Evolutionary conservation across 2,888 invertebrate species (phyloP).

Genomic region (Eumerus sabulonum): DNA sequence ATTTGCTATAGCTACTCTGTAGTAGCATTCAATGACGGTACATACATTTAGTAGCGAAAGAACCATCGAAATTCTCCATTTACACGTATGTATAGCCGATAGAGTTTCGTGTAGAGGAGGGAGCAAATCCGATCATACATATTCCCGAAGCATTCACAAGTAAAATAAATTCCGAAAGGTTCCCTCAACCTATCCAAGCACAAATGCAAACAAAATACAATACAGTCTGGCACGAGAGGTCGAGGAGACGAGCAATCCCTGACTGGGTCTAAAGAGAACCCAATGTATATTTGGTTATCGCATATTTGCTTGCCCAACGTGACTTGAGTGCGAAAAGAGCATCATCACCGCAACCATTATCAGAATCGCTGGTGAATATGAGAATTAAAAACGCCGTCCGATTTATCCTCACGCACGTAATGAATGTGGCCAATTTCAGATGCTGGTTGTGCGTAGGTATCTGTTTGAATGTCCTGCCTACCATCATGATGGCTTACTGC

Average conservation of each 20-base stretch:
- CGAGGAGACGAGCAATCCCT: background rate
- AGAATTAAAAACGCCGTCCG: constrained; percentile 64
- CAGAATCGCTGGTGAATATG: constrained; percentile 45
- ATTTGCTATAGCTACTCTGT: background rate
- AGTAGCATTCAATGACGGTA: background rate
- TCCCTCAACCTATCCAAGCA: no score
- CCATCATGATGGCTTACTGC: no score
- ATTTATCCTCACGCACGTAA: constrained; percentile 68
- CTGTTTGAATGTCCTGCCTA: constrained; percentile 28
- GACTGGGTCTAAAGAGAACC: constrained; percentile 2
- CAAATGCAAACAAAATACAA: no score
- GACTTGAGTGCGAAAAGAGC: constrained; percentile 60
- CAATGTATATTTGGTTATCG: constrained; percentile 60
- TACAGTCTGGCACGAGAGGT: background rate
- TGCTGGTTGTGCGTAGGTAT: constrained; percentile 43
- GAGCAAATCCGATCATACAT: constrained; percentile 56
- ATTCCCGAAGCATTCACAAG: constrained; percentile 52
- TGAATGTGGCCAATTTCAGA: constrained; percentile 62
- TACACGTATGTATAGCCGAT: constrained; percentile 37
- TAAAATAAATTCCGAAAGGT: constrained; percentile 53
- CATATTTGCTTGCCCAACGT: constrained; percentile 64
- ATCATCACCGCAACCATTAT: constrained; percentile 54
- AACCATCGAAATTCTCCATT: constrained; percentile 57
- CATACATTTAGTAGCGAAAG: no score
- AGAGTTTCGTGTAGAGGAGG: constrained; percentile 31